Base-by-base conservation (phyloP, 2,113 vertebrate genomes). In the Pungitius pungitius region DNA sequence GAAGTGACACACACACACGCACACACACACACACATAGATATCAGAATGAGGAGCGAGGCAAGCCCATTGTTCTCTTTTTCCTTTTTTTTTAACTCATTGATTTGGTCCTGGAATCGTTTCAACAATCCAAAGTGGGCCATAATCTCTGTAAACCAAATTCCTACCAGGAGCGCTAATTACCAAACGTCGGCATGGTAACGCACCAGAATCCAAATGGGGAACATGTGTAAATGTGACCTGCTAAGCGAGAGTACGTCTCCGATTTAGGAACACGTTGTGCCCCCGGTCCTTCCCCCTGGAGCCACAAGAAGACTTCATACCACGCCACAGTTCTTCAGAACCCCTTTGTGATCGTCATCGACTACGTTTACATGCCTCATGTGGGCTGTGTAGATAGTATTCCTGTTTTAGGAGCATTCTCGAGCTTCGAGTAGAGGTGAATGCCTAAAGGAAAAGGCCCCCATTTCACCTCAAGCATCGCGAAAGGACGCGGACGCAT, bases 1-100 rank as follows among this genome's bases (percentile, higher is more conserved):
- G 64, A 86, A 77, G 45, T 67, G 30, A 52, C 57, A 9, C 37
- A 42, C 7, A 59, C 27, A n/a, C 26, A 57, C n/a, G 52, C 35
- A 73, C 33, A 62, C 39, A 64, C 33, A 51, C 30, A 75, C 24
- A 60, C 8, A 56, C 8, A 33, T 39, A 42, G 18, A 33, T 3
- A 49, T 15, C 9, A 20, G 49, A 4, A 20, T 73, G 49, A 8
- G 59, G n/a, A 59, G n/a, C 26, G 42, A 22, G 49, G 7, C 12
- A 40, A 14, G 4, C 3, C 11, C 40, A 42, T 52, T 2, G 4
- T 49, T 49, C 11, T 45, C 6, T 2, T 45, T 45, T 43, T 45
- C 8, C 17, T 42, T 43, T 43, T 14, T 43, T 43, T n/a, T n/a
- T n/a, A n/a, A n/a, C 14, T 20, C 43, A 45, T 45, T 20, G 17